A percentile compares a stretch with the other conserved stretches of the same genome.
Conservation (phyloP, 2,113 vertebrate genomes). For the Dissostichus mawsoni region DNA sequence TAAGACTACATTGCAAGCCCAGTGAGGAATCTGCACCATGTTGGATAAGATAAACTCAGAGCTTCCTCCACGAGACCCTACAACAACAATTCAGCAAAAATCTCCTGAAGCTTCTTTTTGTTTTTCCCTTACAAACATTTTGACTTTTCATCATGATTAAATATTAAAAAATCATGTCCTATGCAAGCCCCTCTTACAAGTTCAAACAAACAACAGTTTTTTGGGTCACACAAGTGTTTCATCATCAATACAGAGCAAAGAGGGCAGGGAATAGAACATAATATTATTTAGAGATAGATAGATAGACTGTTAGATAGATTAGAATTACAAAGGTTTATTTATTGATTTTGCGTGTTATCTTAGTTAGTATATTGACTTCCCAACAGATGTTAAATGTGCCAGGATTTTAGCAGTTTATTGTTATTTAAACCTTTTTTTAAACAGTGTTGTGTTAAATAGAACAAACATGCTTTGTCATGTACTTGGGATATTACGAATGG, state of each 20-base stretch:
- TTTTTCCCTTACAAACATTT: constrained; percentile 12
- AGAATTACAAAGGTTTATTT: neutral
- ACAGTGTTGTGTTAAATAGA: neutral
- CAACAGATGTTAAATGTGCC: neutral
- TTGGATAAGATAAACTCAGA: constrained; percentile 30
- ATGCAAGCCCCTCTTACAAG: neutral
- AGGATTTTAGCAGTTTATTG: neutral
- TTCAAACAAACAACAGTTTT: neutral
- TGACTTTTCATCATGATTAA: neutral
- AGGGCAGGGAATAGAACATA: too few species aligned
- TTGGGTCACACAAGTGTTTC: neutral
- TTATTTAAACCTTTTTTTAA: neutral
- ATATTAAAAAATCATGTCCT: neutral
- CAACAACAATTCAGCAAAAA: constrained; percentile 6
- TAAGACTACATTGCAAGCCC: neutral
- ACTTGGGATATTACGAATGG: neutral
- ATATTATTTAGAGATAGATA: neutral
- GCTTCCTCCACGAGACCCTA: constrained; percentile 8
- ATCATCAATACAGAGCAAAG: neutral
- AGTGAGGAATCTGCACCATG: neutral
- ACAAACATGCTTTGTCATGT: neutral
- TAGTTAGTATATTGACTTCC: neutral
- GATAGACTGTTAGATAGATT: too few species aligned
- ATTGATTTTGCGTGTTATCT: constrained; percentile 12
- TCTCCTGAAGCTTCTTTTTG: constrained; percentile 29